Base-by-base conservation (phyloP, 2,888 invertebrate genomes). In the Philaethria dido region DNA sequence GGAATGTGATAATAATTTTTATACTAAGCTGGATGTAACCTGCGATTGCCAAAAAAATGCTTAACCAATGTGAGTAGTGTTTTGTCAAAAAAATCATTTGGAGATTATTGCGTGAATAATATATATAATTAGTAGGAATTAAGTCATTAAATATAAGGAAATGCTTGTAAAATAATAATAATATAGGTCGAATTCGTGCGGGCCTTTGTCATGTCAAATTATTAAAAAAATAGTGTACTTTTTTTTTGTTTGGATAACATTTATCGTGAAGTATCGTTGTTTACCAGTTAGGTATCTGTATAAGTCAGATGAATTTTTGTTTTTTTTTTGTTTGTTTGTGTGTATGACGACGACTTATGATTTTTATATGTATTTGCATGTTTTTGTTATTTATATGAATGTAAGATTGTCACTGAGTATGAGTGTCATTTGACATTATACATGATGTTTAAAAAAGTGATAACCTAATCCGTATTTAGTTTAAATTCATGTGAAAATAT, bases 201-300 rank as follows among this genome's bases (percentile, higher is more conserved):
- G 22, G n/a, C n/a, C 57, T 39, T 42, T 20, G 14, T 22, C 13
- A 39, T 25, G 36, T 39, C 39, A 42, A 42, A 42, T n/a, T 42
- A 57, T 57, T 5, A 2, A 42, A 22, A 0, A 16, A 57, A 25
- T n/a, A 11, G 2, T 42, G 16, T 25, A 22, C 14, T 39, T 20
- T 29, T 33, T 45, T 25, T 66, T 50, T 61, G 36, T 69, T 69
- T 67, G 73, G 75, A 79, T 81, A 78, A 80, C 80, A 80, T 74
- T 69, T 79, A 70, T 80, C 79, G 80, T 80, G 77, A 70, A 65
- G 70, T 78, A 78, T 78, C 68, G 74, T 80, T 84, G 82, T 85
- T 86, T 86, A 87, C 86, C 86, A 85, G 74, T 81, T 84, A 80
- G 77, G 81, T 82, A 77, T 57, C 11, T 78, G 70, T 75, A n/a